Evolutionary conservation across 2,113 vertebrate species (phyloP), one percentile per base, ranked within the genome.

Genomic region (Tupaia chinensis): DNA sequence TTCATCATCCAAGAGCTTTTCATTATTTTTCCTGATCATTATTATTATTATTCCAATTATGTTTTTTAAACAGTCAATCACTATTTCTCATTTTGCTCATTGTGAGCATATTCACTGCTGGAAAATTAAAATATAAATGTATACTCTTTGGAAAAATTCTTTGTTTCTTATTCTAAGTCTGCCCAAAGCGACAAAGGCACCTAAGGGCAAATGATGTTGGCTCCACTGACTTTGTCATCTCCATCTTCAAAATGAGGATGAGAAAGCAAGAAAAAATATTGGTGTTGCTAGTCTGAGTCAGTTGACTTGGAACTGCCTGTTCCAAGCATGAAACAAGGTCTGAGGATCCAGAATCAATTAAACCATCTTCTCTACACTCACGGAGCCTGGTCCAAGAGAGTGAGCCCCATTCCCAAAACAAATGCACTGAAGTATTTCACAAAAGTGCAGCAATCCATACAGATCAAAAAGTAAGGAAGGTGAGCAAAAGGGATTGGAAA

Each of bases 351-450:
- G 44, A 73, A 53, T 5, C 61, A 79, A 61, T 53, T 10, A 29
- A 61, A 66, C 17, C 29, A 0, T 4, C 29, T 27, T 60, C 7
- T 77, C 15, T 23, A 3, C 58, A 22, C 44, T 83, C 17, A 6
- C 23, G 60, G 19, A 70, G 4, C 6, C n/a, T 54, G 53, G 17
- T 29, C 80, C 5, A 12, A 53, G 44, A 61, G 34, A 6, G 0
- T 4, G 13, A n/a, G 2, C 9, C 9, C 54, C 22, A 1, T 1
- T 23, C 44, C 44, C 7, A 53, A 23, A 68, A 53, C 16, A 29
- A 22, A 16, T 1, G 4, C 15, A 16, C 0, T 27, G 34, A 4
- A 17, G 5, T 2, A 23, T 14, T 14, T 60, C 4, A 4, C 5
- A 61, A 11, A 15, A 27, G 3, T 0, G 25, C 34, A 69, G 29